Evolutionary conservation across 2,113 vertebrate species (phyloP), one percentile per base, ranked within the genome.

Genomic region (Megaceryle torquata): DNA sequence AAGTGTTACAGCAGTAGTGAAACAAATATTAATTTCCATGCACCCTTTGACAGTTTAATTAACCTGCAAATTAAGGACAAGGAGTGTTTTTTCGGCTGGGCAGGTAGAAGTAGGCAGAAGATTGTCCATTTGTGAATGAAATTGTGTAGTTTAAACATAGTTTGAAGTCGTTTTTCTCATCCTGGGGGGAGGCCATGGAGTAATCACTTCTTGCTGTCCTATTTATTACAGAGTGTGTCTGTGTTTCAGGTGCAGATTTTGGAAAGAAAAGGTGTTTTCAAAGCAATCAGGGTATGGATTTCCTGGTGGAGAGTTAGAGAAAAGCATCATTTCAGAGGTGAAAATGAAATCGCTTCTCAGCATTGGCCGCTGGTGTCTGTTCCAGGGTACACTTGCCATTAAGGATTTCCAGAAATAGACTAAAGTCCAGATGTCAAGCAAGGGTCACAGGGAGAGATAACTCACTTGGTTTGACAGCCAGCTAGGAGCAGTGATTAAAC

Each of bases 161-260:
- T n/a, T 61, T 59, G 19, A 59, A 79, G 41, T 9, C 46, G 12
- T 35, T 85, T 61, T 28, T 54, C 24, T 54, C 14, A 2, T 26
- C 28, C 16, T 18, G 9, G 6, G 31, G 29, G 22, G 29, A 41
- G 7, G 28, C 67, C 16, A 2, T 24, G 31, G 14, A 54, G 15
- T 57, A 67, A 31, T 11, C 11, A 3, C 28, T 75, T 19, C 0
- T 3, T 20, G 28, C 31, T 54, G 13, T 14, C 13, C 35, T 22
- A 0, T 74, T 83, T 59, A 8, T 78, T 5, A 25, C 33, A 35
- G 22, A 24, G 7, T 0, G 0, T 22, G 6, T 28, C 15, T 33
- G 12, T 46, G 41, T 26, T 84, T 63, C 65, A 87, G 11, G 6
- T 15, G 25, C 56, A n/a, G 41, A n/a, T 74, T 77, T 86, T 64